Evolutionary conservation across 2,888 invertebrate genomes (phyloP).

Genomic region (Campoletis raptor): DNA sequence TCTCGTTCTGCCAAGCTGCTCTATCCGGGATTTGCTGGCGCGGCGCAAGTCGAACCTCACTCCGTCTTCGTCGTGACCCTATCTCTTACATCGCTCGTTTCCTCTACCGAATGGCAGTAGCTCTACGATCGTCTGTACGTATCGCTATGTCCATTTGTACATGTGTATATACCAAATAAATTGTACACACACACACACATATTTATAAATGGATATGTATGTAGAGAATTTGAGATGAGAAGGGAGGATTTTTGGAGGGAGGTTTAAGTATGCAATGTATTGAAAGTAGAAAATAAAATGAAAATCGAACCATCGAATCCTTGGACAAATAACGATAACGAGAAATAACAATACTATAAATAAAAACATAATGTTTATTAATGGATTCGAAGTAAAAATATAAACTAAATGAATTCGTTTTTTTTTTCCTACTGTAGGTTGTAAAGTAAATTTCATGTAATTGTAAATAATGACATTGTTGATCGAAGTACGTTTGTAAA

Average conservation of each 20-base stretch:
- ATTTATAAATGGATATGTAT: neutral
- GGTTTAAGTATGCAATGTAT: neutral
- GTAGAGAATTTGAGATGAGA: neutral
- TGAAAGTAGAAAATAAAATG: neutral
- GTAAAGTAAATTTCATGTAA: neutral
- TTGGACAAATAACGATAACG: neutral
- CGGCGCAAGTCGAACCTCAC: conserved; percentile 68
- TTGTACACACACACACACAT: neutral
- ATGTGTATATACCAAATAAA: conserved; percentile 9
- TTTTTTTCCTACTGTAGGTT: neutral
- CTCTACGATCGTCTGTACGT: neutral
- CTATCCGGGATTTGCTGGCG: conserved; percentile 72
- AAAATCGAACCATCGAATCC: neutral
- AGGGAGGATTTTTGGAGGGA: neutral
- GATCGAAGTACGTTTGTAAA: neutral
- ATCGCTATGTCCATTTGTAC: conserved; percentile 26
- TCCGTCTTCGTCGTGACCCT: conserved; percentile 68
- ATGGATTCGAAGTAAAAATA: neutral
- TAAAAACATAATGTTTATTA: neutral
- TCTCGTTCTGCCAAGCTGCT: conserved; percentile 71
- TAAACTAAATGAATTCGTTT: neutral
- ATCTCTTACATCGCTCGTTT: conserved; percentile 69
- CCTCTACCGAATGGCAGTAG: conserved; percentile 50
- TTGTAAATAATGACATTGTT: neutral
- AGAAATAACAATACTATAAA: neutral